A percentile compares a stretch with the other conserved stretches of the same genome.
Conservation (phyloP, 2,797 vertebrate species). For the Graptemys geographica region DNA sequence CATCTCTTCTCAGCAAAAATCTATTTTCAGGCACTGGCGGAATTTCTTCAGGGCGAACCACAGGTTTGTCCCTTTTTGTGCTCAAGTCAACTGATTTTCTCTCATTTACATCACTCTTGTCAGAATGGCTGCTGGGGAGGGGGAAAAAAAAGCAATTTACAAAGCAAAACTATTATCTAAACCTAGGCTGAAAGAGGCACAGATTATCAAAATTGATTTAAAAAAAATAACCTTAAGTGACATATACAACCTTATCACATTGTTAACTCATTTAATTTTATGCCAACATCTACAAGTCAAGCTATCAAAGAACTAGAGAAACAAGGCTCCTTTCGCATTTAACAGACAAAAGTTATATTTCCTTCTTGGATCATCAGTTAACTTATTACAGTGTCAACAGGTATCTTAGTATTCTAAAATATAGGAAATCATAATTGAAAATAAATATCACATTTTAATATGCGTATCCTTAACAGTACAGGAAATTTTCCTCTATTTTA, state of each 20-base stretch:
- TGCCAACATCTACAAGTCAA: background rate
- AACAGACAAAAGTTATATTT: background rate
- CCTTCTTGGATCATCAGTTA: background rate
- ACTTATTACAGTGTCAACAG: no score
- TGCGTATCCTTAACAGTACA: background rate
- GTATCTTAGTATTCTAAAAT: background rate
- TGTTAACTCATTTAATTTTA: background rate
- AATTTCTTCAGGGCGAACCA: constrained; percentile 97
- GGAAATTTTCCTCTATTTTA: background rate
- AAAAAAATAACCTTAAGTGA: background rate
- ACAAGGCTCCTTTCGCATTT: background rate
- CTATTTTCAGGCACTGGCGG: constrained; percentile 98
- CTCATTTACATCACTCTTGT: constrained; percentile 76
- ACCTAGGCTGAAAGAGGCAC: background rate
- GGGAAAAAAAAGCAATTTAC: constrained; percentile 25
- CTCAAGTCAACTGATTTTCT: constrained; percentile 83
- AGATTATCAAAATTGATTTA: background rate
- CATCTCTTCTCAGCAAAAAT: constrained; percentile 93
- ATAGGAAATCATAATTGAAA: background rate
- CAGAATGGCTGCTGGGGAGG: constrained; percentile 79
- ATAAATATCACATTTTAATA: background rate
- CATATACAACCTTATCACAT: rapidly evolving
- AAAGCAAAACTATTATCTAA: background rate
- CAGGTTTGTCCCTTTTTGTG: constrained; percentile 92
- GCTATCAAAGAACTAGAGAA: rapidly evolving